These are phyloP conservation scores for Zoanthus sociatus DNA, from an alignment of 92 coral and sea anemone genomes.

Conservation along the genomic window DNA sequence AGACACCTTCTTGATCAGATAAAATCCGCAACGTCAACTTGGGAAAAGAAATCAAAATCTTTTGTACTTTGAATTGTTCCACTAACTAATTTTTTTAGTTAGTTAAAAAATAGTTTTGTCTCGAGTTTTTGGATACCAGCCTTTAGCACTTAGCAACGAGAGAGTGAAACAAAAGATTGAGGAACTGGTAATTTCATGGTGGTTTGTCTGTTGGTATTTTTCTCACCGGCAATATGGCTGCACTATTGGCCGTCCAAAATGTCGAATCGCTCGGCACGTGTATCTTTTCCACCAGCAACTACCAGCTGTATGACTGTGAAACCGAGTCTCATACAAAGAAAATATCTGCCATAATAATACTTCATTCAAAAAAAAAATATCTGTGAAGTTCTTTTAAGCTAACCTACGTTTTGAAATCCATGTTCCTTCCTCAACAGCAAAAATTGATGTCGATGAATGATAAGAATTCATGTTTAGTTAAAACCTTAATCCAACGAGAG, in stretches of 20 bases:
- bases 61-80: background rate
- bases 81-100: slow-evolving; percentile 1
- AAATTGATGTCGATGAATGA: background rate
- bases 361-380: background rate
- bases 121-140: slow-evolving; percentile 31
- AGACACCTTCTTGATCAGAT: background rate
- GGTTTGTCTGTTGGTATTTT: background rate
- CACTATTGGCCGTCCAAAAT: slow-evolving; percentile 10
- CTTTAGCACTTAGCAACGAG: slow-evolving; percentile 50
- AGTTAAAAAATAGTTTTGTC: slow-evolving; percentile 34
- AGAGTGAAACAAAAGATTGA: slow-evolving; percentile 14
- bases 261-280: slow-evolving; percentile 31
- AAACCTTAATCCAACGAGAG: background rate
- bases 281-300: background rate
- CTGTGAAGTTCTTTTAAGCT: background rate
- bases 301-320: slow-evolving; percentile 35
- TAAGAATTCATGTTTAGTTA: background rate
- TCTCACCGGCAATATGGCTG: slow-evolving; percentile 16
- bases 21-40: background rate
- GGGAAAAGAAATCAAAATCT: slow-evolving; percentile 2
- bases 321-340: slow-evolving; percentile 2
- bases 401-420: background rate
- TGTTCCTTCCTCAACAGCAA: background rate
- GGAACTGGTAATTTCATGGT: slow-evolving; percentile 5
- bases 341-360: background rate